Evolutionary conservation across 2,888 invertebrate species (phyloP).

Genomic region (Antheraea assamensis): DNA sequence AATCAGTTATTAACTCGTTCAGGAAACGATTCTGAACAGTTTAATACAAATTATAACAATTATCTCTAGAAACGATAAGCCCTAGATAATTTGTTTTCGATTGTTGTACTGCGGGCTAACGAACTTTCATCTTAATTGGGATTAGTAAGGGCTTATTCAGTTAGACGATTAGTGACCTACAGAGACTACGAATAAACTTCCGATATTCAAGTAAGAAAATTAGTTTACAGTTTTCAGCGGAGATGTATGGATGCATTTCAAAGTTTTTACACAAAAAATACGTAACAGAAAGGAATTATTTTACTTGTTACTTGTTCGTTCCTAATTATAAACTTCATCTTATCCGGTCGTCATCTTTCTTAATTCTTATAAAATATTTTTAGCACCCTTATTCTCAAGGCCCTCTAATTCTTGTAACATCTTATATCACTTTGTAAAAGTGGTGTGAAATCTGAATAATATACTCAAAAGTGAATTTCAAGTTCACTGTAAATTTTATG

Average conservation of each 20-base stretch:
- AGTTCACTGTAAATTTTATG: background rate
- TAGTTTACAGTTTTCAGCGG: background rate
- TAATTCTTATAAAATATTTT: no score
- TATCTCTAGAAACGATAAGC: conserved; percentile 55
- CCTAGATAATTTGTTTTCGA: conserved; percentile 72
- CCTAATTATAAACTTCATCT: background rate
- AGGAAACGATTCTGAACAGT: conserved; percentile 35
- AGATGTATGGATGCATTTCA: background rate
- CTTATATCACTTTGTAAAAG: background rate
- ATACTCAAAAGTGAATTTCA: background rate
- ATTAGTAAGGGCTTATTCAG: conserved; percentile 59
- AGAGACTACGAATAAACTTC: background rate
- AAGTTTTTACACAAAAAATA: no score
- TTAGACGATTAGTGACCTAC: background rate
- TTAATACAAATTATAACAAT: conserved; percentile 56
- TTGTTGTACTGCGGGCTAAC: conserved; percentile 61
- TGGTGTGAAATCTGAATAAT: background rate
- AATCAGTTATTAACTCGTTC: background rate
- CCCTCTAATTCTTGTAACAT: no score
- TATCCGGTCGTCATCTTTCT: no score
- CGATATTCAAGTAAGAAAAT: background rate
- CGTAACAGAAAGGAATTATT: background rate
- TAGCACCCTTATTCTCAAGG: no score
- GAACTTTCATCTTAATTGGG: conserved; percentile 65
- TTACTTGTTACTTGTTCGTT: background rate